These are phyloP conservation scores for Vultur gryphus DNA, from an alignment of 2,797 vertebrate genomes.

Conservation along the genomic window DNA sequence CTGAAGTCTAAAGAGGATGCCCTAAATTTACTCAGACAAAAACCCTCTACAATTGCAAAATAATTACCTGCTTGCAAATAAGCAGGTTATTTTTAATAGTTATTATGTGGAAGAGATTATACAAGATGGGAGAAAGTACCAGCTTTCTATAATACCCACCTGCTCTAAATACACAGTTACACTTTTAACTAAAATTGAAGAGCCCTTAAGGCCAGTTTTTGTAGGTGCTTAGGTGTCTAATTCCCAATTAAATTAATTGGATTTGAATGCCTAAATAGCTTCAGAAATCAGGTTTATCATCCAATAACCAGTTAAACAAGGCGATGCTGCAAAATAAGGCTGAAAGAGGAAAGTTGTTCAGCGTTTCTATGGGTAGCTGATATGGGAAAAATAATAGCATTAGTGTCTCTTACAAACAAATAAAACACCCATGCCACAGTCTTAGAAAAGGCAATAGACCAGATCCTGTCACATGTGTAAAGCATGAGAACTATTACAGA, in stretches of 20 bases:
- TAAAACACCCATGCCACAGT: background rate
- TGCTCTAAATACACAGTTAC: slow-evolving; percentile 1
- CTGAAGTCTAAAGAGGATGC: background rate
- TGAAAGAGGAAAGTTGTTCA: background rate
- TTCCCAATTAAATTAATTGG: slow-evolving; percentile 45
- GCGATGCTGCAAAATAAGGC: background rate
- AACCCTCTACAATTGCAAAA: background rate
- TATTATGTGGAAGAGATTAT: slow-evolving; percentile 3
- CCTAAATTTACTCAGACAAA: slow-evolving; percentile 14
- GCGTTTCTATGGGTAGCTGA: background rate
- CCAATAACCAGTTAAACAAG: background rate
- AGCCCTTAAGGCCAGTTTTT: background rate
- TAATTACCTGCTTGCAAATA: slow-evolving; percentile 35
- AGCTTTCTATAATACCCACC: slow-evolving; percentile 23
- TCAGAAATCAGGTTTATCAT: slow-evolving; percentile 3
- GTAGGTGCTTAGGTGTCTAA: slow-evolving; percentile 33
- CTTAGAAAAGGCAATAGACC: background rate
- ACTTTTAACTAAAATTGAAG: slow-evolving; percentile 34
- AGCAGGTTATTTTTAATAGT: background rate
- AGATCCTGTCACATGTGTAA: background rate
- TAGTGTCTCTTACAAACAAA: background rate
- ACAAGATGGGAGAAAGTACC: background rate
- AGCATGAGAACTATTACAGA: fast-evolving
- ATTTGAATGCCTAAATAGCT: slow-evolving; percentile 31
- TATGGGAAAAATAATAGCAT: background rate